Evolutionary conservation across 2,797 vertebrate species (phyloP).

Genomic region (Sparidentex hasta): DNA sequence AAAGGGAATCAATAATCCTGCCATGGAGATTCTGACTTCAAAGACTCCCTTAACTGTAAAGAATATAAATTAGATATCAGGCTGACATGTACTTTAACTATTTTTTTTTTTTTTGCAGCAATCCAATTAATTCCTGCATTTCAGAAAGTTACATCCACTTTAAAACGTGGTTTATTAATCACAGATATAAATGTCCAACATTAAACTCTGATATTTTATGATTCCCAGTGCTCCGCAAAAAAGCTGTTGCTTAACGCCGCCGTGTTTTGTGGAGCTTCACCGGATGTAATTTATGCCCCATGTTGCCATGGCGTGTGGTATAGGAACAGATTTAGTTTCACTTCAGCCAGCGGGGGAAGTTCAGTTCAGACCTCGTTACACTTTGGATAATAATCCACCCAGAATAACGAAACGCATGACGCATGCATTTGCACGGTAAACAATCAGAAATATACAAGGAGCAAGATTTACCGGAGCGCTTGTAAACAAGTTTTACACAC

Average conservation of each 20-base stretch:
- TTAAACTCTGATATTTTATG: constrained; percentile 42
- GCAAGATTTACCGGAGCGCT: constrained; percentile 55
- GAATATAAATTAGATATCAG: constrained; percentile 56
- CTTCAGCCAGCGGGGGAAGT: not conserved
- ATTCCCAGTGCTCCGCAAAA: constrained; percentile 27
- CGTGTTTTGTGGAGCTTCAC: constrained; percentile 10
- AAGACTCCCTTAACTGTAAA: constrained; percentile 61
- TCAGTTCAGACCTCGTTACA: constrained; percentile 18
- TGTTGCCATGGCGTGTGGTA: not conserved
- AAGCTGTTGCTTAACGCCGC: constrained; percentile 15
- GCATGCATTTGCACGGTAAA: constrained; percentile 51
- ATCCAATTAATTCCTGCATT: constrained; percentile 43
- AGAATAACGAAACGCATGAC: constrained; percentile 23
- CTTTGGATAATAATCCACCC: constrained; percentile 26
- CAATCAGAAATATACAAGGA: constrained; percentile 45
- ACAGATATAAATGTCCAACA: constrained; percentile 28
- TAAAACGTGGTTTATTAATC: constrained; percentile 43
- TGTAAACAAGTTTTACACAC: constrained; percentile 63
- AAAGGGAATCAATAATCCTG: constrained; percentile 74
- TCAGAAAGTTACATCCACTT: constrained; percentile 44
- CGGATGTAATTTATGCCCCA: constrained; percentile 29
- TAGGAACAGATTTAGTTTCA: constrained; percentile 9
- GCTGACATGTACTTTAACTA: constrained; percentile 29
- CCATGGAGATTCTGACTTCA: constrained; percentile 65
- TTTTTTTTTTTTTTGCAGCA: constrained; percentile 45